Base-by-base conservation (phyloP, 2,113 vertebrate species). In the Excalfactoria chinensis region DNA sequence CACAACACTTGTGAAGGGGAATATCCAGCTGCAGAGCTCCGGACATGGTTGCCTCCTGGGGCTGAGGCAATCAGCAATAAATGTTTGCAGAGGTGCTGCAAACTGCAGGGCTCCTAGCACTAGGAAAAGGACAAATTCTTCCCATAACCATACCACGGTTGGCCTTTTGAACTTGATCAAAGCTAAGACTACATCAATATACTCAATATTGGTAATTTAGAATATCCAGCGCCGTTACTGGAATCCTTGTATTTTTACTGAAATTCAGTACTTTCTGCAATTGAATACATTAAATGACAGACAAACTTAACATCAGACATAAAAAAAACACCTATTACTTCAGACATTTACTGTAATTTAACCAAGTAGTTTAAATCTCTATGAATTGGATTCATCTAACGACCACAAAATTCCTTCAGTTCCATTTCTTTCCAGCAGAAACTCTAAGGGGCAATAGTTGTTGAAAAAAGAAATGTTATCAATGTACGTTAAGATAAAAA, bases 281-380 rank as follows among this genome's bases (percentile, higher is more conserved):
- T 59, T 21, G 66, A 37, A 88, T 46, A 46, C 4, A 17, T 83
- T 28, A 88, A 72, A 49, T 35, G 21, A 73, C 59, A 83, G 75
- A 21, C 6, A 63, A 69, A 92, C 78, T 71, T 88, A 64, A 74
- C 18, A 86, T 44, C 37, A 75, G 35, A 78, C 13, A 71, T 30
- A 59, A 59, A 86, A 82, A 16, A 17, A 17, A 41, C 10, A 11
- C 15, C 23, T 51, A 30, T 37, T 75, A 66, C 28, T 84, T 88
- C 43, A 75, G 81, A 46, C 12, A 48, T 78, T 66, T 80, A 44
- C 13, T 79, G n/a, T 67, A 70, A 56, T 68, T 78, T 88, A 67
- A 78, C 34, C 79, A 90, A 94, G 62, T 92, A 88, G 62, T 94
- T 81, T 15, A 86, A 94, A 19, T 93, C 92, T 53, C 66, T 78